Percentiles rank a stretch among this genome's conserved stretches.
phyloP scores from a whole-genome alignment of 2,113 vertebrate genomes.

The Micromys minutus region DNA sequence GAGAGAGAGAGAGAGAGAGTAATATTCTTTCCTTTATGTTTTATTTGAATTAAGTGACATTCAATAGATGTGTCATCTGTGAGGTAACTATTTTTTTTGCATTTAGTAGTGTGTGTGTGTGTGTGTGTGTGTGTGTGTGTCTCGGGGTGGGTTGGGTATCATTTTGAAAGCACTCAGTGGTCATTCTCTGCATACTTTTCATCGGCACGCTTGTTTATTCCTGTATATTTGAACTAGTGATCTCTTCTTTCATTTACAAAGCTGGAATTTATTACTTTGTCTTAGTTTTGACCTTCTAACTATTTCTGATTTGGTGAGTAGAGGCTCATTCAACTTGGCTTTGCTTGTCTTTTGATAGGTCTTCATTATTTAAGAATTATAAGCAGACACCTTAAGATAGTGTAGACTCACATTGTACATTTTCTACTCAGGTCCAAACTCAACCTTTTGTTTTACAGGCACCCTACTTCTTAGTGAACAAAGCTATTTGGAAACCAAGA shows the following conservation, averaged over 20 bases:
- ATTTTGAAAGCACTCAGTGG: neutral
- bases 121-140: neutral
- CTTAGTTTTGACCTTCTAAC: conserved; percentile 38
- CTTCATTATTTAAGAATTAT: neutral
- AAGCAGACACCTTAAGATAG: neutral
- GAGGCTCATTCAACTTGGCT: neutral
- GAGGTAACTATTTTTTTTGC: neutral
- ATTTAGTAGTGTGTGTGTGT: neutral
- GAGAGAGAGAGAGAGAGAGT: too few species aligned
- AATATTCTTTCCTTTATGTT: too few species aligned
- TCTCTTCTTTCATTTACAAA: neutral
- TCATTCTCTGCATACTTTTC: neutral
- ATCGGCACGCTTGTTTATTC: neutral
- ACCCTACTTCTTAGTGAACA: neutral
- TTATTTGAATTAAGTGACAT: neutral
- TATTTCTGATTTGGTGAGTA: neutral
- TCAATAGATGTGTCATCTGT: neutral
- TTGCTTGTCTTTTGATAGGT: neutral
- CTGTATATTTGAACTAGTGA: neutral
- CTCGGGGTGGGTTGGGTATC: neutral
- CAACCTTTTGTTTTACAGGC: neutral
- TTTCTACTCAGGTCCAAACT: neutral
- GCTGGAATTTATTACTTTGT: neutral
- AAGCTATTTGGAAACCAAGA: neutral
- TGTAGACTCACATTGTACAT: neutral